Conservation (phyloP, 2,113 vertebrate genomes). For the Coptodon rendalli region DNA sequence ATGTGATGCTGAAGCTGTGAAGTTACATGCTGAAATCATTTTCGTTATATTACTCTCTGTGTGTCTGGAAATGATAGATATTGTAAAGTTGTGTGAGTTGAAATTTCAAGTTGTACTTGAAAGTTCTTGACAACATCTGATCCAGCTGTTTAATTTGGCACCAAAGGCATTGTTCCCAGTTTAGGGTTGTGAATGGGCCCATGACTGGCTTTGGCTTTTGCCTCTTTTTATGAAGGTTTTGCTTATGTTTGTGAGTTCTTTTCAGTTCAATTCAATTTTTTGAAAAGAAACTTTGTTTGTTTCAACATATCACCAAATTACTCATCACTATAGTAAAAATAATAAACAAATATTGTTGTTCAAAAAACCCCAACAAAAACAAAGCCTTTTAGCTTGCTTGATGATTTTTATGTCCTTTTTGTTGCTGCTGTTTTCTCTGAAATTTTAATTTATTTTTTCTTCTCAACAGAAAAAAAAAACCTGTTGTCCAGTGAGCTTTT, state of each 20-base stretch:
- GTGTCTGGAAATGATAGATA: not conserved
- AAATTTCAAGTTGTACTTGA: not conserved
- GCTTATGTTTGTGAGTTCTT: not conserved
- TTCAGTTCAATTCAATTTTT: not conserved
- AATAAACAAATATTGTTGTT: not conserved
- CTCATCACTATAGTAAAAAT: not conserved
- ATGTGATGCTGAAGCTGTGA: not conserved
- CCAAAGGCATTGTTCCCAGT: not conserved
- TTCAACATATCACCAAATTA: not conserved
- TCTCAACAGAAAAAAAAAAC: not conserved
- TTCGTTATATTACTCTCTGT: not conserved
- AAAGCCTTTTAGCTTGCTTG: not conserved
- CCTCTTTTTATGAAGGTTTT: not conserved
- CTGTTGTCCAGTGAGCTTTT: not conserved
- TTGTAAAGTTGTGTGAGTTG: not conserved
- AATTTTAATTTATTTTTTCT: not conserved
- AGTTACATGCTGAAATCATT: not conserved
- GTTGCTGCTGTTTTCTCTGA: not conserved
- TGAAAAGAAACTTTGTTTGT: not conserved
- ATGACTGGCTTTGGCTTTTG: not conserved
- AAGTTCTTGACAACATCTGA: not conserved
- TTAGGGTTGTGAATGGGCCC: not conserved
- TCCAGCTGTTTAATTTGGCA: not conserved
- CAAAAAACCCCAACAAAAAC: accelerated
- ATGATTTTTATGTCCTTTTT: not conserved